phyloP scores from a whole-genome alignment of 2,888 invertebrate species.

The Nephrotoma appendiculata region DNA sequence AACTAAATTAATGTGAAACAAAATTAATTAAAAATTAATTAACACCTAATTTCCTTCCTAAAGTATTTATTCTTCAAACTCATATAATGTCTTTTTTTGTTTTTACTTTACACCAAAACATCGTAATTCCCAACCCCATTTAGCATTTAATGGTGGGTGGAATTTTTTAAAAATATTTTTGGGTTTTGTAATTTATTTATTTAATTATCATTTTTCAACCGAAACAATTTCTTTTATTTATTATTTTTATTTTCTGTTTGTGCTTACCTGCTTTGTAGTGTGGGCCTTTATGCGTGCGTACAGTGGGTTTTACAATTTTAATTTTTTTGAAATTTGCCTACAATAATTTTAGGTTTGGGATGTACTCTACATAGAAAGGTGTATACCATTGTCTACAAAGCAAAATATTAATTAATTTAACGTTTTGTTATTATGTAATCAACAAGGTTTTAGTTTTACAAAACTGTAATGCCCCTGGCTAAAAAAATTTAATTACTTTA shows the following conservation, averaged over 20 bases:
- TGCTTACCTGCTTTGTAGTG: not conserved
- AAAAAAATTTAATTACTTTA: not conserved
- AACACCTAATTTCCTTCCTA: not conserved
- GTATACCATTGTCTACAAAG: not conserved
- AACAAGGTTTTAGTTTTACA: not conserved
- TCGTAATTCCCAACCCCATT: not conserved
- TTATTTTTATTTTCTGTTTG: not conserved
- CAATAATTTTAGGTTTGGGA: not conserved
- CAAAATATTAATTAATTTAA: no score
- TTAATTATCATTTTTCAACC: not conserved
- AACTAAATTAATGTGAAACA: not conserved
- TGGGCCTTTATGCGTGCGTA: not conserved
- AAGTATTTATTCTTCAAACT: not conserved
- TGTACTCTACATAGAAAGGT: not conserved
- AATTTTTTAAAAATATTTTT: not conserved
- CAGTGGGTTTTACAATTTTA: not conserved
- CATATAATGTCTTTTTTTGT: not conserved
- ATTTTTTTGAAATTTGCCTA: not conserved
- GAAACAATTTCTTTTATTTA: not conserved
- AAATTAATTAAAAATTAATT: not conserved
- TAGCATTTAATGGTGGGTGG: not conserved
- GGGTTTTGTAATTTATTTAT: not conserved
- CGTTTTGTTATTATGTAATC: not conserved
- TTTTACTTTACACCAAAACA: not conserved
- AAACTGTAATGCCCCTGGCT: no score